Evolutionary conservation across 2,113 vertebrate genomes (phyloP).

Genomic region (Pedionomus torquatus): DNA sequence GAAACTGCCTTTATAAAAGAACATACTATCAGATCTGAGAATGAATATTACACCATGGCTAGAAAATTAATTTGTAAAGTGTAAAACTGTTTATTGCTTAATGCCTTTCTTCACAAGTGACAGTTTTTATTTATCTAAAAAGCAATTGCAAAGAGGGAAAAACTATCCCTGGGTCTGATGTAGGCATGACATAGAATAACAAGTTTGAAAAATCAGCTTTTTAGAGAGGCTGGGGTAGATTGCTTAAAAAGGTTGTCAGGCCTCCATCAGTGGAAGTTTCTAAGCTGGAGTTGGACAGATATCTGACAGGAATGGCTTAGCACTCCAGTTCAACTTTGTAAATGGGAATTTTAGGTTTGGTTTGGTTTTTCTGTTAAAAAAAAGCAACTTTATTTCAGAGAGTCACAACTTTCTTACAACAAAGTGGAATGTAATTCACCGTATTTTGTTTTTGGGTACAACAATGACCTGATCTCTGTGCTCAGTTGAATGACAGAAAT

Average conservation of each 20-base stretch:
- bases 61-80: slow-evolving; percentile 12
- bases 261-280: neutral
- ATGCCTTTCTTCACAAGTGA: neutral
- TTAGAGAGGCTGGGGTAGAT: neutral
- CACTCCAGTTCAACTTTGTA: neutral
- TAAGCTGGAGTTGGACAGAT: neutral
- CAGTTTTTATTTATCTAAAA: slow-evolving; percentile 8
- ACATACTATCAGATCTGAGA: neutral
- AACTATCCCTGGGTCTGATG: neutral
- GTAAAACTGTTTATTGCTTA: neutral
- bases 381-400: neutral
- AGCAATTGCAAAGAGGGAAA: neutral
- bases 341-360: neutral
- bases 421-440: neutral
- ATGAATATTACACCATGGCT: neutral
- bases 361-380: no score
- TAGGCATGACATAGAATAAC: neutral
- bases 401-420: neutral
- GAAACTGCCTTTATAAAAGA: neutral
- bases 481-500: neutral
- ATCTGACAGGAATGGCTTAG: neutral
- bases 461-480: neutral
- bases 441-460: neutral
- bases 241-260: neutral
- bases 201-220: neutral